Percentiles rank a stretch among this genome's conserved stretches.
These are phyloP conservation scores for Elanoides forficatus DNA, from an alignment of 2,113 vertebrate species.

Conservation along the genomic window DNA sequence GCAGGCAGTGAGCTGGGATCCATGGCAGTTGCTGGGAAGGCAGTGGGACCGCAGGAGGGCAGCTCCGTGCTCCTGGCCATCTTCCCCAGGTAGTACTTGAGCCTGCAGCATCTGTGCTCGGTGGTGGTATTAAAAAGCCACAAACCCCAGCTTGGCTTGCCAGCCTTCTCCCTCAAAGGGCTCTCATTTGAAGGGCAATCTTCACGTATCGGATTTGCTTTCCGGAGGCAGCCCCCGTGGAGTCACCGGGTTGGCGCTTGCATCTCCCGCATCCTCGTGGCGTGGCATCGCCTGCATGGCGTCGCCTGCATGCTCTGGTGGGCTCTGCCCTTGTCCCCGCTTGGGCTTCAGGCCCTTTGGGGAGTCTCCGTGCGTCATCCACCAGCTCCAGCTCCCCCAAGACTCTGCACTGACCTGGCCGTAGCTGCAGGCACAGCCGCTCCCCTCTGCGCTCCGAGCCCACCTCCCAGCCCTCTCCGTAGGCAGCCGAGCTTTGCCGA, in stretches of 20 bases:
- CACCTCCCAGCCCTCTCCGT: not conserved
- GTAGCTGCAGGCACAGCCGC: accelerated
- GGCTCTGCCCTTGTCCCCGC: not conserved
- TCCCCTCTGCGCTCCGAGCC: not conserved
- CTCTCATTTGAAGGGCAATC: not conserved
- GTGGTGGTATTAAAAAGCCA: not conserved
- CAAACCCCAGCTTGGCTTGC: not conserved
- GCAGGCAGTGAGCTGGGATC: not conserved
- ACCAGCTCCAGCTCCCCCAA: not conserved
- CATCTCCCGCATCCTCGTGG: not conserved
- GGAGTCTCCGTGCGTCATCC: not conserved
- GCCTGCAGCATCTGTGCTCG: accelerated
- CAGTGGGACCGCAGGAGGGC: not conserved
- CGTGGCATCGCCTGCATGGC: not conserved
- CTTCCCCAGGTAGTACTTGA: not conserved
- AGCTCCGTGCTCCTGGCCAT: not conserved
- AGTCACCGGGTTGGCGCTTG: not conserved
- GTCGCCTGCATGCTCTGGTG: accelerated
- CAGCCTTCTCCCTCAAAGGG: not conserved
- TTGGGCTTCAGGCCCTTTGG: not conserved
- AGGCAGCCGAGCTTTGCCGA: not conserved
- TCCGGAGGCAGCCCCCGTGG: not conserved
- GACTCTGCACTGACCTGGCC: not conserved
- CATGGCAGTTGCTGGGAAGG: not conserved
- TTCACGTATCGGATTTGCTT: accelerated